Evolutionary conservation across 2,113 vertebrate species (phyloP).

Genomic region (Climacteris rufus): DNA sequence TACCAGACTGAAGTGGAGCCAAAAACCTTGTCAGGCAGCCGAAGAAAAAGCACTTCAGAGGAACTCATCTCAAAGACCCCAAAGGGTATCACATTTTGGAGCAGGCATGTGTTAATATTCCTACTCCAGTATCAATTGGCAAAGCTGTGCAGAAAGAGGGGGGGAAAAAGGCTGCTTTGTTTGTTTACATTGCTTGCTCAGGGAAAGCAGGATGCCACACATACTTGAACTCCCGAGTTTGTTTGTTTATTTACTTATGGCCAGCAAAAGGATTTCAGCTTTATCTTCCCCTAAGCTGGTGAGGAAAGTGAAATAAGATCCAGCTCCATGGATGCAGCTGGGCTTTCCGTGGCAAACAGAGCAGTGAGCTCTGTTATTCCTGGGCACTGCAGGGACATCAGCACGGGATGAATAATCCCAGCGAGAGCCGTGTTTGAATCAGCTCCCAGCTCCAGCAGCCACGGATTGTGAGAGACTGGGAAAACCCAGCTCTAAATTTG

Average conservation of each 20-base stretch:
- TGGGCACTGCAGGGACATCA: background rate
- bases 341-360: background rate
- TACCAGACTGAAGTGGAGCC: constrained; percentile 75
- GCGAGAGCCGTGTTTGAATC: fast-evolving
- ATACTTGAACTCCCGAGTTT: background rate
- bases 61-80: constrained; percentile 65
- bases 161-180: background rate
- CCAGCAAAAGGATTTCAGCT: background rate
- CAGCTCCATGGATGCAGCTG: background rate
- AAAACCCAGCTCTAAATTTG: background rate
- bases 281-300: background rate
- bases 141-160: background rate
- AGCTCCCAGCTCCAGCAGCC: background rate
- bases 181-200: background rate
- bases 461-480: background rate
- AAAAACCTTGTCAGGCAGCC: constrained; percentile 75
- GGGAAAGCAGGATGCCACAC: background rate
- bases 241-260: background rate
- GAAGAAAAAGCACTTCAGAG: constrained; percentile 69
- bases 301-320: background rate
- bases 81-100: constrained; percentile 62
- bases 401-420: background rate
- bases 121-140: background rate
- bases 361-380: background rate
- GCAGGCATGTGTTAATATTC: constrained; percentile 34